Evolutionary conservation across 2,888 invertebrate genomes (phyloP).

Genomic region (Caenorhabditis sp.): DNA sequence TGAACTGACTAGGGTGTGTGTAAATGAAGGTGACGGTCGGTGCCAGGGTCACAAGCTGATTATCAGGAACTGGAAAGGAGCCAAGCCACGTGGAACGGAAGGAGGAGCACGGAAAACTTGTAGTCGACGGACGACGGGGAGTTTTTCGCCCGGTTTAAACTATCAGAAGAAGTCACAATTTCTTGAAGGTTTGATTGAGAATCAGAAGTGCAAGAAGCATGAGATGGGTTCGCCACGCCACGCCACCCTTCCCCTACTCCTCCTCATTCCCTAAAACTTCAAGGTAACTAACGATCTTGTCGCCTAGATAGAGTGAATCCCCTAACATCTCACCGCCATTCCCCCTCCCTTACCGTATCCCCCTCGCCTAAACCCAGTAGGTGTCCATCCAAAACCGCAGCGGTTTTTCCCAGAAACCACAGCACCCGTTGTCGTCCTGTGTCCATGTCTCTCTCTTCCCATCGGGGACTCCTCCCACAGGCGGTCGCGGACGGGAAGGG

Average conservation of each 20-base stretch:
- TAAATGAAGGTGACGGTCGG: background rate
- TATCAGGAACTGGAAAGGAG: background rate
- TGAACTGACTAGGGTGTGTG: too few relatives aligned
- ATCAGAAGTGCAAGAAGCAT: too few relatives aligned
- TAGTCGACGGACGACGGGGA: too few relatives aligned
- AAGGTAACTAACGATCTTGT: too few relatives aligned
- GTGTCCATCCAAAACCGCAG: conserved; percentile 2
- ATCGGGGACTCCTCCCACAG: conserved; percentile 2
- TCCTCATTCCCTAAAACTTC: too few relatives aligned
- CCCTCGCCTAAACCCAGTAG: background rate
- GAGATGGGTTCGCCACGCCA: too few relatives aligned
- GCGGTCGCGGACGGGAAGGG: conserved; percentile 10
- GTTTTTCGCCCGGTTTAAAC: too few relatives aligned
- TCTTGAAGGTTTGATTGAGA: too few relatives aligned
- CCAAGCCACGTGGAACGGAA: too few relatives aligned
- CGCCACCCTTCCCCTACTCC: too few relatives aligned
- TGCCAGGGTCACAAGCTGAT: conserved; percentile 1
- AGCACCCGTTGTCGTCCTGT: background rate
- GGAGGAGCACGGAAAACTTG: too few relatives aligned
- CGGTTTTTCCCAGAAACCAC: background rate
- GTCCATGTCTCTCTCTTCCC: background rate
- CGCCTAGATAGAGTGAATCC: background rate
- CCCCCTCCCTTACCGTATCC: background rate
- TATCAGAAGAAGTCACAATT: too few relatives aligned
- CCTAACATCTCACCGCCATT: background rate